Base-by-base conservation (phyloP, 37 sponge, comb jelly and placozoan genomes). In the Aphrocallistes beatrix region DNA sequence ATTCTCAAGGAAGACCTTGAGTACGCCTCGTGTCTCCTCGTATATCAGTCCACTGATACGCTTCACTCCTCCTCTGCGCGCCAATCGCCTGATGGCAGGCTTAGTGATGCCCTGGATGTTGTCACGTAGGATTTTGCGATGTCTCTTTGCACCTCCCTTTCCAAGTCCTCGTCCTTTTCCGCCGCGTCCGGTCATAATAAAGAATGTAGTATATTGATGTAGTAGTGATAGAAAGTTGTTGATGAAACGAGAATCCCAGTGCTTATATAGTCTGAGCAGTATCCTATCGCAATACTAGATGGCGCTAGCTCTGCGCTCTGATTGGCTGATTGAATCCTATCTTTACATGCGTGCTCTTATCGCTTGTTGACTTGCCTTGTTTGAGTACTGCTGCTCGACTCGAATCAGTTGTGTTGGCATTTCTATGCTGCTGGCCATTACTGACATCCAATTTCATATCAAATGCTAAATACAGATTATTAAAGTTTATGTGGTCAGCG, bases 21-120 rank as follows among this genome's bases (percentile, higher is more conserved):
- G 90, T 17, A 96, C 97, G 81, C 97, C 97, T 38, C 97, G 93
- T 36, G 97, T 96, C 90, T 96, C 97, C 84, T 96, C 96, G 83
- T 96, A 96, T 91, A 96, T 96, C 38, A 96, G 92, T 36, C 96
- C 96, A 82, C 90, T 89, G 92, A 96, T 96, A 86, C 96, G 92
- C 92, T 96, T 96, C 45, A 96, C 96, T 38, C 96, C 96, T 51
- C 96, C 96, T 86, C 96, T 90, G 60, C 96, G 96, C 39, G 96
- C 96, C 0, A 96, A 92, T 92, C 96, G 96, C 69, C 96, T 87
- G 90, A 96, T 96, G 40, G 96, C 96, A 23, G 96, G 96, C 87
- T 96, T 96, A 83, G 96, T 96, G 89, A 96, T 96, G 0, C 96
- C 96, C 87, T 96, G 96, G 94, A 96, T 96, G 94, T 96, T 96